phyloP scores from a whole-genome alignment of 2,888 invertebrate genomes.

The Lithodes maja region DNA sequence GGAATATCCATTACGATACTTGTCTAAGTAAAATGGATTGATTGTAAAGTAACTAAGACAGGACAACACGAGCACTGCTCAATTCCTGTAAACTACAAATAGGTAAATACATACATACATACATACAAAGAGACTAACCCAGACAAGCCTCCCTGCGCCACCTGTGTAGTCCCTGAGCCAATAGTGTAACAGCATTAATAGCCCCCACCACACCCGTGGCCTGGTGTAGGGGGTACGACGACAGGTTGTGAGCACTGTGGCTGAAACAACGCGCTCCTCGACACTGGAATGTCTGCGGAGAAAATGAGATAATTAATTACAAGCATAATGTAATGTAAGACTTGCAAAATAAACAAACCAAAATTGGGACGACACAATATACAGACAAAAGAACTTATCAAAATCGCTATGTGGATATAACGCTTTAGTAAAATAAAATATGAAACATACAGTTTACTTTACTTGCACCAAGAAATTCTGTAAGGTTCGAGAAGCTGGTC shows the following conservation, averaged over 20 bases:
- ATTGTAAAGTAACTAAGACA: no score
- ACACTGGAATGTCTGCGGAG: constrained; percentile 56
- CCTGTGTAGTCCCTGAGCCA: constrained; percentile 49
- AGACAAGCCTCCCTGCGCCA: constrained; percentile 61
- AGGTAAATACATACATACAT: neutral
- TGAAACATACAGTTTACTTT: no score
- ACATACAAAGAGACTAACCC: constrained; percentile 30
- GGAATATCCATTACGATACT: no score
- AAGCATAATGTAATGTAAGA: no score
- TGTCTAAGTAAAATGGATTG: no score
- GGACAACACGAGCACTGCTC: neutral
- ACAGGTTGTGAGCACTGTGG: constrained; percentile 45
- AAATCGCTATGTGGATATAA: no score
- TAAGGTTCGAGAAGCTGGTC: no score
- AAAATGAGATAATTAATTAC: neutral
- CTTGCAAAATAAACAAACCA: no score
- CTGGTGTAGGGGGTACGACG: constrained; percentile 44
- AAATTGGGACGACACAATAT: no score
- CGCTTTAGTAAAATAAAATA: no score
- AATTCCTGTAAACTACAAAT: neutral
- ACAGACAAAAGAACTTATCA: no score
- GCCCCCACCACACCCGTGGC: constrained; percentile 59
- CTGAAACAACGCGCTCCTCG: constrained; percentile 66
- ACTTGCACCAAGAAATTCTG: no score
- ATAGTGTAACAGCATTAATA: constrained; percentile 49